These are phyloP conservation scores for Tragelaphus scriptus DNA, from an alignment of 2,113 vertebrate species.

Conservation along the genomic window DNA sequence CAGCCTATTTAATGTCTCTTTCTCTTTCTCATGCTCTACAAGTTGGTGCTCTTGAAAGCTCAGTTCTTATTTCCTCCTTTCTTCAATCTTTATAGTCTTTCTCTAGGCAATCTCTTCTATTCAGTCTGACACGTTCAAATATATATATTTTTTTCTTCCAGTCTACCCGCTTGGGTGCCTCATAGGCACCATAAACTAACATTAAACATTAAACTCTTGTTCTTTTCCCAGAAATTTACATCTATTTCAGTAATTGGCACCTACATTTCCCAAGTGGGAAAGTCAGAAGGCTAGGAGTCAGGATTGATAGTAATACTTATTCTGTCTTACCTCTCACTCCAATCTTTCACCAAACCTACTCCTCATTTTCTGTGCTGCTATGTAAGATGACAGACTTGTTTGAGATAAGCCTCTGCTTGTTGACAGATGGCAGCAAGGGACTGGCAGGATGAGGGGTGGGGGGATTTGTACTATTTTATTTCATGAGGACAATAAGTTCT, in stretches of 20 bases:
- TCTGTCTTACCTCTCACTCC: background rate
- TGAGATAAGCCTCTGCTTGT: background rate
- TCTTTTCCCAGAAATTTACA: background rate
- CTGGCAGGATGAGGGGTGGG: accelerated
- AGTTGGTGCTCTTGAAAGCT: background rate
- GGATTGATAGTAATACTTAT: background rate
- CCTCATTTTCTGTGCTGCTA: background rate
- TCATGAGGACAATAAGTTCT: background rate
- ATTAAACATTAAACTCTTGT: background rate
- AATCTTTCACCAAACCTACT: background rate
- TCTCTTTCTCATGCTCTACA: background rate
- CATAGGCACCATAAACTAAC: background rate
- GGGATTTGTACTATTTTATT: background rate
- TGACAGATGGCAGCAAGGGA: background rate
- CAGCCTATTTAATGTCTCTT: background rate
- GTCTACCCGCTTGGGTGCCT: background rate
- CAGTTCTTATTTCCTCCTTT: background rate
- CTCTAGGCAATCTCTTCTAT: background rate
- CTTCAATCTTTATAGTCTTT: background rate
- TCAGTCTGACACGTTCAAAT: background rate
- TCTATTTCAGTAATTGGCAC: background rate
- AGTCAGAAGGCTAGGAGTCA: background rate
- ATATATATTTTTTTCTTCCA: background rate
- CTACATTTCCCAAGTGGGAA: background rate
- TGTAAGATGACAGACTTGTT: background rate